Conservation (phyloP, 2,888 invertebrate species). For the Fissipunctia ypsillon region DNA sequence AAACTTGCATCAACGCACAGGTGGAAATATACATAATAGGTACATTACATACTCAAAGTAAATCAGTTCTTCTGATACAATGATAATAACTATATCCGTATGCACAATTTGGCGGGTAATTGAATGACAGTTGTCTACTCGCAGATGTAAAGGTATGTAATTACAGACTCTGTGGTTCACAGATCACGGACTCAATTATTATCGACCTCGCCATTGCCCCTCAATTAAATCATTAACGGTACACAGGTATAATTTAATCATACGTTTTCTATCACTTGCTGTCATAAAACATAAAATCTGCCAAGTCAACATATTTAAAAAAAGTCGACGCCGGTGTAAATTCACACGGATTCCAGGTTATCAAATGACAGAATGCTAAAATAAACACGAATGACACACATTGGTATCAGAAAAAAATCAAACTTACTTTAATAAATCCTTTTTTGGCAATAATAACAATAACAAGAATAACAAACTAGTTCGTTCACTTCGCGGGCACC, state of each 20-base stretch:
- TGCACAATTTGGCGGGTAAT: constrained; percentile 52
- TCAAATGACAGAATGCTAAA: constrained; percentile 33
- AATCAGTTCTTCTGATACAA: background rate
- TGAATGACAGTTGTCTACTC: constrained; percentile 34
- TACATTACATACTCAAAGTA: constrained; percentile 24
- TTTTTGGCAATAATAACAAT: constrained; percentile 59
- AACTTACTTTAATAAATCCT: constrained; percentile 66
- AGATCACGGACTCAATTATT: constrained; percentile 67
- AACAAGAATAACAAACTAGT: constrained; percentile 57
- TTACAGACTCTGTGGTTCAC: constrained; percentile 42
- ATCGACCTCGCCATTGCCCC: constrained; percentile 60
- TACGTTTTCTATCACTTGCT: constrained; percentile 35
- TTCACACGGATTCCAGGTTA: constrained; percentile 42
- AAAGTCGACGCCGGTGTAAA: constrained; percentile 53
- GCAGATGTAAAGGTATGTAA: constrained; percentile 33
- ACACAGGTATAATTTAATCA: constrained; percentile 26
- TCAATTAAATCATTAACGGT: constrained; percentile 50
- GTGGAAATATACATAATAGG: too few relatives aligned
- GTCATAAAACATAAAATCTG: constrained; percentile 41
- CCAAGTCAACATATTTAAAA: constrained; percentile 68
- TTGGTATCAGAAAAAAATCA: constrained; percentile 8
- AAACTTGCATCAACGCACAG: constrained; percentile 28
- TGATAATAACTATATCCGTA: constrained; percentile 23
- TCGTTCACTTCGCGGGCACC: constrained; percentile 60
- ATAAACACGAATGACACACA: constrained; percentile 29